These are phyloP conservation scores for Smutsia gigantea DNA, from an alignment of 2,797 vertebrate species.

Conservation along the genomic window DNA sequence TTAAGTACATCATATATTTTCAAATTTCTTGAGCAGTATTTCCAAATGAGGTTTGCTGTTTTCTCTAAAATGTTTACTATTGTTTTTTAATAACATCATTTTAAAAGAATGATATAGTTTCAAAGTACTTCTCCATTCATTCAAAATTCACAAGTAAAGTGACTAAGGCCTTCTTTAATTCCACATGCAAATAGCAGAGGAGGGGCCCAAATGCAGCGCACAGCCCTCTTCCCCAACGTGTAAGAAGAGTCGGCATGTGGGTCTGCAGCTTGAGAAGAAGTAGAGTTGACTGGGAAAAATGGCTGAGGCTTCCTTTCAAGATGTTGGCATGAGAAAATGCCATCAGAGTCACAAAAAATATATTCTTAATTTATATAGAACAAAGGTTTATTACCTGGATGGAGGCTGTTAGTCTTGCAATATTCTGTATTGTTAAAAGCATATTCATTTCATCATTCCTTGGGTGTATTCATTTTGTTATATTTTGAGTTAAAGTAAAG, in stretches of 20 bases:
- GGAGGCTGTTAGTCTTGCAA: neutral
- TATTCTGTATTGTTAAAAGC: neutral
- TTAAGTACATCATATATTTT: neutral
- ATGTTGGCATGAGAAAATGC: neutral
- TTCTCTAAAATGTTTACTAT: neutral
- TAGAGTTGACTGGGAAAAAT: neutral
- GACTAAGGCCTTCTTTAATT: neutral
- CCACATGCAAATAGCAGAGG: neutral
- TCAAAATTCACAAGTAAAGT: slow-evolving; percentile 4
- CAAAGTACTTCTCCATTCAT: neutral
- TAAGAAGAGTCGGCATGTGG: neutral
- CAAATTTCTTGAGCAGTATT: neutral
- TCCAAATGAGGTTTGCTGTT: neutral
- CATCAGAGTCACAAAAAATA: neutral
- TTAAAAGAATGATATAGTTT: neutral
- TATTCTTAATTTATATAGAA: neutral
- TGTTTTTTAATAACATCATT: neutral
- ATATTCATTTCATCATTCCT: neutral
- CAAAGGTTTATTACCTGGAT: neutral
- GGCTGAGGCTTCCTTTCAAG: neutral
- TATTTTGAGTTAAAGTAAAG: neutral
- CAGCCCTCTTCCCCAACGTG: neutral
- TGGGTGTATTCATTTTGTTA: neutral
- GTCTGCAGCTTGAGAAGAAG: neutral
- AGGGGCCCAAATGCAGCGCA: neutral